These are phyloP conservation scores for Heliocidaris tuberculata DNA, from an alignment of 35 echinoderm and acorn worm genomes.

Conservation along the genomic window DNA sequence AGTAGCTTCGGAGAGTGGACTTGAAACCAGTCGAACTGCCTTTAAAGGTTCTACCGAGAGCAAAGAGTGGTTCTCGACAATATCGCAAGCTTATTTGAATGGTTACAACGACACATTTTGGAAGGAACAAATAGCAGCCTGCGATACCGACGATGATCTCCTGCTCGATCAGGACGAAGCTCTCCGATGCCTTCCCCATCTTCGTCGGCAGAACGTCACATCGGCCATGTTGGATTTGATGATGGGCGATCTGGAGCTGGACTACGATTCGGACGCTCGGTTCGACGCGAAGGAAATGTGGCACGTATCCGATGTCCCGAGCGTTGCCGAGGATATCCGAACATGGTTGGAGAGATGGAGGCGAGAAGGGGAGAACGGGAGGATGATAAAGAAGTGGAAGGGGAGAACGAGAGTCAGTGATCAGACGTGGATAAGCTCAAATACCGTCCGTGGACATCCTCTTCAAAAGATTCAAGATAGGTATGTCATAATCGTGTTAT, in stretches of 20 bases:
- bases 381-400: not conserved
- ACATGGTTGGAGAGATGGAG: not conserved
- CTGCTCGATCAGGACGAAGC: slow-evolving; percentile 5
- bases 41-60: not conserved
- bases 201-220: not conserved
- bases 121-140: not conserved
- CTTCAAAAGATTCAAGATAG: not conserved
- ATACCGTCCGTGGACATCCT: not conserved
- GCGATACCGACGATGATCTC: not conserved
- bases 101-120: slow-evolving; percentile 6
- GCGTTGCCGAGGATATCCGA: slow-evolving; percentile 15
- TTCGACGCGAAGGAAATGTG: slow-evolving; percentile 21
- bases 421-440: not conserved
- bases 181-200: not conserved
- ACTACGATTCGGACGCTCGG: slow-evolving; percentile 16
- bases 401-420: not conserved
- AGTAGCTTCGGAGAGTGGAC: slow-evolving; percentile 27
- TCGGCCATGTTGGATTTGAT: slow-evolving; percentile 1
- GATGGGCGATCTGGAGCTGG: not conserved
- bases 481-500: not conserved
- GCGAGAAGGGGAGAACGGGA: not conserved
- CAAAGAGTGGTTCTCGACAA: not conserved
- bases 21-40: slow-evolving; percentile 19
- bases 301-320: not conserved
- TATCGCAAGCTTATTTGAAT: not conserved